A percentile compares a stretch with the other conserved stretches of the same genome.
phyloP scores from a whole-genome alignment of 1,140 invertebrate species.

The Drosophila lacteicornis region DNA sequence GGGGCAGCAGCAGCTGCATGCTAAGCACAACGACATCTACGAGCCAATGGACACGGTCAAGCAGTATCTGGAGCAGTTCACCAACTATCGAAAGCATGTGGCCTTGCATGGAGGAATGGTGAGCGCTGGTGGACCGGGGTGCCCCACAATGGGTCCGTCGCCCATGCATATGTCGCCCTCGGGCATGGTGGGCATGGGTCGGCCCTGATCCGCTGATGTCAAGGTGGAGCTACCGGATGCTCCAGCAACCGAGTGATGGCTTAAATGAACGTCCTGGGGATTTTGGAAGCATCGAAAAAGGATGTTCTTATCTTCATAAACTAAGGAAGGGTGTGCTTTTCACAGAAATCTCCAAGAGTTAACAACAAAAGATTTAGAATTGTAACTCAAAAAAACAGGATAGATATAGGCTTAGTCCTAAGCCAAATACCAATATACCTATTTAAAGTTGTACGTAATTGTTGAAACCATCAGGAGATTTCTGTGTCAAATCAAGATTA shows the following conservation, averaged over 20 bases:
- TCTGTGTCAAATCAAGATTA: neutral
- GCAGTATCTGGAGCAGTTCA: slow-evolving; percentile 98
- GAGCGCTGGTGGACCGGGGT: slow-evolving; percentile 3
- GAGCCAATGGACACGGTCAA: slow-evolving; percentile 96
- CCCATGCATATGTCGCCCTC: slow-evolving; percentile 49
- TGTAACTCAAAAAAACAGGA: neutral
- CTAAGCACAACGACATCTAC: slow-evolving; percentile 92
- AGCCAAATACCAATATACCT: slow-evolving; percentile 5
- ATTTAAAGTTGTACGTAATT: slow-evolving; percentile 16
- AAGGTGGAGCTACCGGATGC: slow-evolving; percentile 73
- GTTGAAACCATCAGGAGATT: neutral
- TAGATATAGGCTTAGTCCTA: neutral
- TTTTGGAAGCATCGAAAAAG: neutral
- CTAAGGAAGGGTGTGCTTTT: neutral
- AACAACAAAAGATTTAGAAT: neutral
- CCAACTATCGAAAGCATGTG: slow-evolving; percentile 91
- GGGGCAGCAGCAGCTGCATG: slow-evolving; percentile 81
- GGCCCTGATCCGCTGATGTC: slow-evolving; percentile 68
- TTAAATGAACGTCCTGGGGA: neutral
- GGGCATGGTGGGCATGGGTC: slow-evolving; percentile 31
- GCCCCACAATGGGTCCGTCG: slow-evolving; percentile 8
- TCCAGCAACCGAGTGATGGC: slow-evolving; percentile 24
- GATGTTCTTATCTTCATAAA: neutral
- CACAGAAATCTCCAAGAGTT: neutral
- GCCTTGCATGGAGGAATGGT: slow-evolving; percentile 43